These are phyloP conservation scores for Autographa gamma DNA, from an alignment of 2,888 invertebrate genomes.

Conservation along the genomic window DNA sequence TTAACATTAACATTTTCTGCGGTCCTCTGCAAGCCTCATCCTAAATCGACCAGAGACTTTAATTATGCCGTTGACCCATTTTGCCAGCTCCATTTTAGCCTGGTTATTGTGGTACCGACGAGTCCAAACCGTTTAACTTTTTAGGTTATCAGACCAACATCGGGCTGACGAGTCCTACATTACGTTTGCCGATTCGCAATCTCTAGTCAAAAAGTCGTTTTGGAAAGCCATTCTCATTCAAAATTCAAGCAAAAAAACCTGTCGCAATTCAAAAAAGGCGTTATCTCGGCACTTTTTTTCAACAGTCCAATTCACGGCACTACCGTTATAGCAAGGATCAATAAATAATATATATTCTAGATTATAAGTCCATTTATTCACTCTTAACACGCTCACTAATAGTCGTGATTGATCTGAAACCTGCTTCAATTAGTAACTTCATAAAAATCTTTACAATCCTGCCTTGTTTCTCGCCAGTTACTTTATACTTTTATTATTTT, in stretches of 20 bases:
- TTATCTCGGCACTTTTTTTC: constrained; percentile 9
- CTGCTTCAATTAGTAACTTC: constrained; percentile 31
- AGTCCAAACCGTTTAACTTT: too few species aligned
- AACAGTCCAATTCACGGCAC: constrained; percentile 23
- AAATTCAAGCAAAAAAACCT: not conserved
- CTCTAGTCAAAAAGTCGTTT: too few species aligned
- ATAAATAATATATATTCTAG: constrained; percentile 40
- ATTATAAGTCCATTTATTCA: constrained; percentile 19
- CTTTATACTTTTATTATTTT: constrained; percentile 11
- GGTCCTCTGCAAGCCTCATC: too few species aligned
- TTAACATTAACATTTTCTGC: too few species aligned
- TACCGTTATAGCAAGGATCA: constrained; percentile 19
- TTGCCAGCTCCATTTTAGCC: too few species aligned
- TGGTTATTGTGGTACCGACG: too few species aligned
- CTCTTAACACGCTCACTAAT: constrained; percentile 15
- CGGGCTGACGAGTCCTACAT: too few species aligned
- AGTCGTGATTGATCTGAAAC: constrained; percentile 26
- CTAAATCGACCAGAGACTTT: too few species aligned
- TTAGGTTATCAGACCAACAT: too few species aligned
- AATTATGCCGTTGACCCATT: too few species aligned
- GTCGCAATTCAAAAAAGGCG: constrained; percentile 1
- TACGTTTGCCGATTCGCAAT: too few species aligned
- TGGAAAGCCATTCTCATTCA: not conserved
- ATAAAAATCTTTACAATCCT: constrained; percentile 27
- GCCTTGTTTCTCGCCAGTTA: constrained; percentile 1